phyloP scores from a whole-genome alignment of 2,113 vertebrate genomes.

The Esox niger region DNA sequence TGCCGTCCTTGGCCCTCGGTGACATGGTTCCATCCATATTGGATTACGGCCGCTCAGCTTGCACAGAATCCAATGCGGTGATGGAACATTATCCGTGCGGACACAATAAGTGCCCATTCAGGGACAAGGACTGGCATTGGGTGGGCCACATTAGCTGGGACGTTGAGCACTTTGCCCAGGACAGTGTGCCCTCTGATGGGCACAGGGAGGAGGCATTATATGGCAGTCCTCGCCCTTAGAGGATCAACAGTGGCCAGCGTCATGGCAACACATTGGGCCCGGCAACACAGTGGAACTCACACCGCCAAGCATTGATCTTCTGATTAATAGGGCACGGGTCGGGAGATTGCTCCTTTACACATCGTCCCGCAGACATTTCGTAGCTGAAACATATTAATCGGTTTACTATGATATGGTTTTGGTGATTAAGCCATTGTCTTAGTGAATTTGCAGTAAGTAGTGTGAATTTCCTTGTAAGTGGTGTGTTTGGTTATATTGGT shows the following conservation, averaged over 20 bases:
- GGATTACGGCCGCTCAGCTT: conserved; percentile 41
- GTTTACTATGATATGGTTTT: too few species aligned
- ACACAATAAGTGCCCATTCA: conserved; percentile 17
- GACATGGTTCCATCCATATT: conserved; percentile 21
- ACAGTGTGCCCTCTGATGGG: conserved; percentile 15
- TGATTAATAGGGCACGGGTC: background rate
- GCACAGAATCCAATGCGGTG: conserved; percentile 14
- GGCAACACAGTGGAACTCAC: background rate
- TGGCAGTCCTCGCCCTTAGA: background rate
- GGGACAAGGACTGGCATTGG: conserved; percentile 26
- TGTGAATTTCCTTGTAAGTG: too few species aligned
- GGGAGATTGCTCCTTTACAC: background rate
- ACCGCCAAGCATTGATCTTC: background rate
- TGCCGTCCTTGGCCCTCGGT: background rate
- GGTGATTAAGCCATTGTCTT: too few species aligned
- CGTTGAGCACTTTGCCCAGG: conserved; percentile 18
- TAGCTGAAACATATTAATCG: too few species aligned
- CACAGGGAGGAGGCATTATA: background rate
- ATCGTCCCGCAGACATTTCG: background rate
- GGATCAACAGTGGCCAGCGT: background rate
- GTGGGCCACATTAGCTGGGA: conserved; percentile 16
- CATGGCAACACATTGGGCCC: background rate
- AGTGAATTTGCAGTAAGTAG: too few species aligned
- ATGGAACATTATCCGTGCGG: conserved; percentile 12
- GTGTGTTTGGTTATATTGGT: too few species aligned